phyloP scores from a whole-genome alignment of 2,888 invertebrate species.

The Fissipunctia ypsillon region DNA sequence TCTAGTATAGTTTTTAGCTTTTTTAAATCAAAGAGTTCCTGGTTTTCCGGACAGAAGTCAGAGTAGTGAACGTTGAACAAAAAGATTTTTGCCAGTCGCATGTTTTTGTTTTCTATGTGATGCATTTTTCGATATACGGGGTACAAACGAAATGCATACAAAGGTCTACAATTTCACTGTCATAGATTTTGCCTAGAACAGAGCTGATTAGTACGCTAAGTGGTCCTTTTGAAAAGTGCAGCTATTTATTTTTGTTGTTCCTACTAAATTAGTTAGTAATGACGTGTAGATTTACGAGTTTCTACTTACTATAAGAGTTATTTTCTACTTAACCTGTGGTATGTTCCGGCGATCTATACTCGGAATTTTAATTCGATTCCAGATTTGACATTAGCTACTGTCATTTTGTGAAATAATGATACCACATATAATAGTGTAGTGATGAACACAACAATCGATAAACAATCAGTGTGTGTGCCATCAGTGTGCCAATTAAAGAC shows the following conservation, averaged over 20 bases:
- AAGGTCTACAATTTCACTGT: conserved; percentile 22
- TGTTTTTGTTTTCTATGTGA: neutral
- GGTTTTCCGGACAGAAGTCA: neutral
- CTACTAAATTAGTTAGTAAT: conserved; percentile 27
- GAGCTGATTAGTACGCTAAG: conserved; percentile 19
- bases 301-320: conserved; percentile 19
- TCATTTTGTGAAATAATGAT: too few species aligned
- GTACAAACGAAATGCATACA: neutral
- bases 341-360: conserved; percentile 28
- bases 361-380: too few species aligned
- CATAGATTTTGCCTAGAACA: conserved; percentile 11
- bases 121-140: neutral
- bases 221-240: conserved; percentile 49
- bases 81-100: neutral
- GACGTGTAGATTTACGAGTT: conserved; percentile 15
- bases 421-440: too few species aligned
- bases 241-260: conserved; percentile 28
- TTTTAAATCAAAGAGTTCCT: neutral
- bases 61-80: neutral
- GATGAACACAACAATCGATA: too few species aligned
- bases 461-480: too few species aligned
- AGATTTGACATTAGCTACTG: too few species aligned
- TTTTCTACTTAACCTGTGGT: conserved; percentile 31
- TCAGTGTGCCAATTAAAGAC: too few species aligned
- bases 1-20: too few species aligned